These are phyloP conservation scores for Atlantisia rogersi DNA, from an alignment of 2,113 vertebrate species.

Conservation along the genomic window DNA sequence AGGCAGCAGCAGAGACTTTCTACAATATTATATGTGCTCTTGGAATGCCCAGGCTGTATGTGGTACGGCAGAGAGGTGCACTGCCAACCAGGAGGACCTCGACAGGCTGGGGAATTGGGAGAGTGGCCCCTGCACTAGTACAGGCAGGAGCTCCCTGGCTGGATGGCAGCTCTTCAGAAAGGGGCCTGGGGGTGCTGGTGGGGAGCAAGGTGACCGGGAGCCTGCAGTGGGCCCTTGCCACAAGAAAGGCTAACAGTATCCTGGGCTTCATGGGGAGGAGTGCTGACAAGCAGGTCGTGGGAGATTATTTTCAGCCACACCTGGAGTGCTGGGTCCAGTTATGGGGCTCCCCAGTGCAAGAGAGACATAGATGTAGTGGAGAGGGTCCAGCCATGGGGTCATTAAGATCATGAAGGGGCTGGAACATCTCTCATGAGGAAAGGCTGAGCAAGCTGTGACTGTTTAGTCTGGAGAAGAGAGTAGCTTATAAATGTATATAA, in stretches of 20 bases:
- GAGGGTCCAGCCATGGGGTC: background rate
- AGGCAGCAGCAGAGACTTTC: rapidly evolving
- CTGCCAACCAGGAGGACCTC: too few species aligned
- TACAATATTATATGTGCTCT: rapidly evolving
- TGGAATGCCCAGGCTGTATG: rapidly evolving
- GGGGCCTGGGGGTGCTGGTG: background rate
- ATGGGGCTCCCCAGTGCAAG: background rate
- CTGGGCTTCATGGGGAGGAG: background rate
- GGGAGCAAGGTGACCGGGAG: rapidly evolving
- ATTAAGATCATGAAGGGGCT: too few species aligned
- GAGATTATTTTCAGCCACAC: background rate
- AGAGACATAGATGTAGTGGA: rapidly evolving
- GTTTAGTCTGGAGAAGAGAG: background rate
- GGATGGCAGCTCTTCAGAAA: background rate
- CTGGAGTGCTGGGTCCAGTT: too few species aligned
- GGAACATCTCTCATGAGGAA: too few species aligned
- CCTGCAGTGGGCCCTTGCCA: rapidly evolving
- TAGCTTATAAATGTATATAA: too few species aligned
- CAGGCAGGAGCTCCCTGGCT: background rate
- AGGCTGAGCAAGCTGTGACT: background rate
- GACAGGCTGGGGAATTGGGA: background rate
- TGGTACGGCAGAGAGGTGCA: background rate
- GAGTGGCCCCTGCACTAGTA: background rate
- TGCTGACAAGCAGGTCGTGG: background rate
- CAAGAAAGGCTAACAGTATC: rapidly evolving